Evolutionary conservation across 23 tunicate species (phyloP), one percentile per base, ranked within the genome.

Genomic region (Diplosoma virens): DNA sequence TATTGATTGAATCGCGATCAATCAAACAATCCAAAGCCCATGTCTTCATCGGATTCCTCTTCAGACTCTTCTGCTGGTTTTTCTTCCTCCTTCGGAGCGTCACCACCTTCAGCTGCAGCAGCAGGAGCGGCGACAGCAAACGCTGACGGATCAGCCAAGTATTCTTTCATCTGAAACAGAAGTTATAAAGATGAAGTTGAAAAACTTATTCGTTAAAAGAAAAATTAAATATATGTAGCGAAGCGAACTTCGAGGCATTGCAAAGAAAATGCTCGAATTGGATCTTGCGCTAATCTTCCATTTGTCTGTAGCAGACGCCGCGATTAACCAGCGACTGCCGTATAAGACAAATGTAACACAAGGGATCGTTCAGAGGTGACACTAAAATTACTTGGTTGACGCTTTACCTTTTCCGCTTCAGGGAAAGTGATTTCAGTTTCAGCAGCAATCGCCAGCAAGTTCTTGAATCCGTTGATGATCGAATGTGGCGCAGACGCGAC

Each of bases 391-490:
- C n/a, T n/a, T 45, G 16, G 52, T 9, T 9, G 16, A 45, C 52
- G 52, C 16, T 45, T 11, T 67, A 86, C 94, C 94, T 87, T 76
- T 56, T 94, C 94, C 1, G 95, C 99, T 67, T 95, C 89, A 23
- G 96, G 88, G 93, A 95, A 95, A 33, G 93, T 86, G 74, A 95
- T 95, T 14, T 95, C 99, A 59, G 99, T 95, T 71, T 80, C 96
- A 11, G 99, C 99, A 47, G 99, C 99, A 80, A 95, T 70, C 14
- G 99, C 99, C 58, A 89, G 77, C 32, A 95, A 63, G 82, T 95
- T 89, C 96, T 95, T 95, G 96, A 95, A 95, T 14, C 96, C 99
- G 55, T 95, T 95, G 84, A 91, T 91, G 79, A 95, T 79, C 47
- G 93, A 84, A 69, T 95, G 99, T 56, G 99, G 99, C 45, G 65